Base-by-base conservation (phyloP, 1,140 invertebrate genomes). In the Acromyrmex echinatior region DNA sequence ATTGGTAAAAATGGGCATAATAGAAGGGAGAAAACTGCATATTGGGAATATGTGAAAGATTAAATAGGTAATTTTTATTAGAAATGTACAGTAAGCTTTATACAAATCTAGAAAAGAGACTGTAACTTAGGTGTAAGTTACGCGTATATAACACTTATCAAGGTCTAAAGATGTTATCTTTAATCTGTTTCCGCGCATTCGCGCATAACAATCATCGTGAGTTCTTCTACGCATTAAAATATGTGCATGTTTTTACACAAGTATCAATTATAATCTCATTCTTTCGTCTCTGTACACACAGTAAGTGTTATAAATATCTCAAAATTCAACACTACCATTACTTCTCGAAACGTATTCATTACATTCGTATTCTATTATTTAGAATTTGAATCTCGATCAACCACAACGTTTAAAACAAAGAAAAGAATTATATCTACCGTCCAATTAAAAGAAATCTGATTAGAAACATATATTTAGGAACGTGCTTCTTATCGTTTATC, bases 41-140 rank as follows among this genome's bases (percentile, higher is more conserved):
- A n/a, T 25, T 31, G 35, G 21, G 21, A 51, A 12, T 79, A 39
- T 86, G 62, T 81, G 62, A 76, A 76, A 90, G 87, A 88, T 90
- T 88, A 91, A 91, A 91, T 87, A 77, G 53, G 63, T 88, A 87
- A 86, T 88, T 92, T 90, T 94, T 93, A 93, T 93, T 93, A 92
- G 84, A 94, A 94, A 94, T 94, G 92, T 93, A 94, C 92, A 92
- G 87, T 88, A 91, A 73, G 78, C 71, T 93, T 92, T 92, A 91
- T 90, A 91, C 80, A 92, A 88, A 87, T 87, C 77, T 80, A 62
- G 65, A 79, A 91, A 90, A 88, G 62, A 89, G 10, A 45, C 45
- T 81, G 31, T 56, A 91, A 88, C 79, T 86, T 73, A 91, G 73
- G n/a, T 79, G 49, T 76, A 84, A 71, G 74, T 80, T 39, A 77